Conservation (phyloP, 2,797 vertebrate species). For the Pogonophryne albipinna region DNA sequence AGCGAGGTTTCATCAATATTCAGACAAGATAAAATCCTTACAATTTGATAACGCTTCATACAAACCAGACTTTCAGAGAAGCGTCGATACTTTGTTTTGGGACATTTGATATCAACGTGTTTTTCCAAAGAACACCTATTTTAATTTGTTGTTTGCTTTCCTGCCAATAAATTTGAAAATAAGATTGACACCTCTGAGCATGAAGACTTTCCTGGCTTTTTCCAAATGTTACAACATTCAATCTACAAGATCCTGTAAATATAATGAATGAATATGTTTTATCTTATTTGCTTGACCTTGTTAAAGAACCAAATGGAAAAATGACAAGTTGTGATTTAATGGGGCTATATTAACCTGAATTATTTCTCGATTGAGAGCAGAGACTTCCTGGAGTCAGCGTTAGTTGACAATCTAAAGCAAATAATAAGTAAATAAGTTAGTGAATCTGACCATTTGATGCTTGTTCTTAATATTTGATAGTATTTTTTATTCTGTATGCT, state of each 20-base stretch:
- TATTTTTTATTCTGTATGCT: background rate
- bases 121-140: background rate
- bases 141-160: background rate
- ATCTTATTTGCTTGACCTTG: background rate
- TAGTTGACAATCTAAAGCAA: background rate
- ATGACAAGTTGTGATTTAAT: background rate
- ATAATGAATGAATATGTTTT: background rate
- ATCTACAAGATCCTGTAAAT: background rate
- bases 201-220: background rate
- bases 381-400: too few relatives aligned
- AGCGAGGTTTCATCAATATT: conserved; percentile 12
- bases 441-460: background rate
- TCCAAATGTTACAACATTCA: background rate
- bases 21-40: conserved; percentile 16
- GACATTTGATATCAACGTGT: background rate
- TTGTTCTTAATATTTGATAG: background rate
- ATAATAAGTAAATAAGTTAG: background rate
- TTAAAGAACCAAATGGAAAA: background rate
- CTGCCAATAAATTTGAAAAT: background rate
- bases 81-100: background rate
- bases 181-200: background rate
- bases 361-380: background rate
- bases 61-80: background rate
- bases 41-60: conserved; percentile 1
- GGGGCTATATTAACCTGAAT: background rate